Evolutionary conservation across 2,797 vertebrate species (phyloP).

Genomic region (Streptopelia turtur): DNA sequence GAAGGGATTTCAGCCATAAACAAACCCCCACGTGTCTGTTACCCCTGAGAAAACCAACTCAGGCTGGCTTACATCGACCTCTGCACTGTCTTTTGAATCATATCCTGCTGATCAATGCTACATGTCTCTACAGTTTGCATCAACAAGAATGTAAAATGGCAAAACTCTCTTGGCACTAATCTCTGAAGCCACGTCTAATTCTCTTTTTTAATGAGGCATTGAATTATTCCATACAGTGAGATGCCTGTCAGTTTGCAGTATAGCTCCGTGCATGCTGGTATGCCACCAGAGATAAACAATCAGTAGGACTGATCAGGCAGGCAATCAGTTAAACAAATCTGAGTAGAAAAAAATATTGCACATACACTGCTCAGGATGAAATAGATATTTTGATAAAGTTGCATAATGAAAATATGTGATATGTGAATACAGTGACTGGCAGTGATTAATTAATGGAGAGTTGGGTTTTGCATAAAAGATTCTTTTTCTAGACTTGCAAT

Average conservation of each 20-base stretch:
- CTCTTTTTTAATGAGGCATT: slow-evolving; percentile 61
- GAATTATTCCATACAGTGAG: slow-evolving; percentile 55
- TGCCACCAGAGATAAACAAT: slow-evolving; percentile 64
- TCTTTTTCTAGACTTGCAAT: background rate
- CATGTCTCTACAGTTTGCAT: background rate
- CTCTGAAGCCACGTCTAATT: slow-evolving; percentile 51
- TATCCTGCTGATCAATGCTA: background rate
- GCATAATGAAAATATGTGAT: background rate
- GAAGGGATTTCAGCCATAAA: slow-evolving; percentile 24
- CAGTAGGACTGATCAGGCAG: slow-evolving; percentile 59
- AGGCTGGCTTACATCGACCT: background rate
- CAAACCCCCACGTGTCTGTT: background rate
- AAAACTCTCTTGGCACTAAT: slow-evolving; percentile 33
- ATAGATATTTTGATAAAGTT: slow-evolving; percentile 16
- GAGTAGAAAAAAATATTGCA: background rate
- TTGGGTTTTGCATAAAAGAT: background rate
- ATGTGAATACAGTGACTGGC: background rate
- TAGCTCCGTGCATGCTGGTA: background rate
- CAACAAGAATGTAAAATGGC: background rate
- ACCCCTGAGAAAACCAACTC: background rate
- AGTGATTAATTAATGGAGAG: background rate
- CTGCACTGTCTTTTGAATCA: background rate
- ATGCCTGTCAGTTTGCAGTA: slow-evolving; percentile 2
- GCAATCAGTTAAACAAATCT: slow-evolving; percentile 70
- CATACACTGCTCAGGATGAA: slow-evolving; percentile 32